Base-by-base conservation (phyloP, 2,888 invertebrate species). In the Cryptophagus acutangulus region DNA sequence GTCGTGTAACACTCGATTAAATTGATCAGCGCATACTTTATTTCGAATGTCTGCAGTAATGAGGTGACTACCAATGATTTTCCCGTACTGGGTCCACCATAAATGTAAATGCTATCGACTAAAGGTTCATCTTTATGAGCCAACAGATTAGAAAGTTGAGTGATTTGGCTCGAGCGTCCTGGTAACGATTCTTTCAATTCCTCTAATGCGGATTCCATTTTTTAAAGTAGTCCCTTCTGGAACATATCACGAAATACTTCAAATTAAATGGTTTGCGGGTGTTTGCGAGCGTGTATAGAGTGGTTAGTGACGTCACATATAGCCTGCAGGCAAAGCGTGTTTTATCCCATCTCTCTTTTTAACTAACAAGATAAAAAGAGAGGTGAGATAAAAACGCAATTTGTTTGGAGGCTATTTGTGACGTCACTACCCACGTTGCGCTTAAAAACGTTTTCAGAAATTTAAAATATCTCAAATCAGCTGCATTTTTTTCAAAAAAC, bases 11-110 rank as follows among this genome's bases (percentile, higher is more conserved):
- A 87, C 69, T 92, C 91, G 4, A 89, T 77, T 61, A 90, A 85
- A 70, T 90, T 87, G 17, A 92, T 71, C 25, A 78, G 62, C 17
- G 82, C 79, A 55, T 77, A 71, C 65, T 75, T 78, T 46, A 81
- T 78, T 36, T 74, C 62, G 28, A 80, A 68, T 56, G 72, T 66
- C 25, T 72, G 61, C 2, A 92, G 65, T 8, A 87, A 67, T 6
- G 75, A 71, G 37, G 73, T 74, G 2, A 85, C 64, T 41, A 89
- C 75, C 12, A 81, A 66, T n/a, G 83, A 79, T 74, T 93, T 93
- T 17, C 91, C 92, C 14, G 86, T 86, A 6, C 86, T 83, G 51
- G 87, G 80, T 63, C 84, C 84, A n/a, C 92, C 92, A 64, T 82
- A 83, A 38, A 90, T 57, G 71, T 86, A 89, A 55, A 92, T 69